Conservation (phyloP, 1,140 invertebrate genomes). For the Limonius californicus region DNA sequence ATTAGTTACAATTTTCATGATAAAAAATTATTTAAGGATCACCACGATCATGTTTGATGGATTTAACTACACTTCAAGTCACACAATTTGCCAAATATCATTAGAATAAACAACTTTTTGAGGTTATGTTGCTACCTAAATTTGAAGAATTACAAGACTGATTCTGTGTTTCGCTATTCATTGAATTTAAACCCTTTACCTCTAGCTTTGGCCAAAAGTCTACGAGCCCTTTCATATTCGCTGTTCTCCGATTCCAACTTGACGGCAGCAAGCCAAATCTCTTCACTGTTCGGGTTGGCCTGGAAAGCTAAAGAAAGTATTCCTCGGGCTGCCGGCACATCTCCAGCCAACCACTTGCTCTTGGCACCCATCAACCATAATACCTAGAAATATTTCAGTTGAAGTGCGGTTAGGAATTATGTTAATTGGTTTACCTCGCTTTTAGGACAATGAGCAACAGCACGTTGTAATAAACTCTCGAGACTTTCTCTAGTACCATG, state of each 20-base stretch:
- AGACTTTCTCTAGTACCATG: conserved; percentile 90
- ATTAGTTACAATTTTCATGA: too few species aligned
- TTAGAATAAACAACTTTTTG: too few species aligned
- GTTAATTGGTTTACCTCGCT: conserved; percentile 63
- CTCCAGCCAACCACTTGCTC: conserved; percentile 95
- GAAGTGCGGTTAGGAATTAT: neutral
- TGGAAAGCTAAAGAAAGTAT: conserved; percentile 89
- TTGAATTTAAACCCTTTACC: too few species aligned
- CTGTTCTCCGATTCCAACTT: conserved; percentile 98
- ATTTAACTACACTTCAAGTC: too few species aligned
- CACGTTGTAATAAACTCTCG: conserved; percentile 84
- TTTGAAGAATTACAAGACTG: too few species aligned
- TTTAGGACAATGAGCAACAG: conserved; percentile 96
- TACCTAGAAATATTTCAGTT: conserved; percentile 47
- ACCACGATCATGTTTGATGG: too few species aligned
- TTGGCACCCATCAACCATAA: conserved; percentile 99
- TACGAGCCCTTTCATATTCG: conserved; percentile 91
- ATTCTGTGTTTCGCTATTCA: too few species aligned
- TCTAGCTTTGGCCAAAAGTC: conserved; percentile 89
- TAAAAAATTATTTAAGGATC: too few species aligned
- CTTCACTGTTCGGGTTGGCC: conserved; percentile 98
- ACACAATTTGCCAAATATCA: too few species aligned
- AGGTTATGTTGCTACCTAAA: too few species aligned
- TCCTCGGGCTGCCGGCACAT: conserved; percentile 89
- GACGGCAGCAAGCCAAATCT: conserved; percentile 99